Evolutionary conservation across 2,888 invertebrate genomes (phyloP).

Genomic region (Hypsopygia costalis): DNA sequence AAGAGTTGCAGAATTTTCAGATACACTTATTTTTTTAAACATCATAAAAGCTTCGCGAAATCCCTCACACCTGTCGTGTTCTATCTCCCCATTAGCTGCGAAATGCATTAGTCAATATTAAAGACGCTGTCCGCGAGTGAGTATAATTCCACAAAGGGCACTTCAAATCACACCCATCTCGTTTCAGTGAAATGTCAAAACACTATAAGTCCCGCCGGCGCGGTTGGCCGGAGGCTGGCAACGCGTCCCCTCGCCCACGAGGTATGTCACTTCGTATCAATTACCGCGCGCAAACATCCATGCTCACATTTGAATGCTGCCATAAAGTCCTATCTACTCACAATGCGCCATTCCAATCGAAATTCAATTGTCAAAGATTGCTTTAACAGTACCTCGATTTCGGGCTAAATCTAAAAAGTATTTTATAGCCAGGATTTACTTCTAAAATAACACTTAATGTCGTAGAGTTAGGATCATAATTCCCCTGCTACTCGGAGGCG

Average conservation of each 20-base stretch:
- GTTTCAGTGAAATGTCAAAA: constrained; percentile 75
- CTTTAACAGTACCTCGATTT: constrained; percentile 65
- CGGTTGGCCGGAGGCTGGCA: constrained; percentile 60
- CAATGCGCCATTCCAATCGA: constrained; percentile 59
- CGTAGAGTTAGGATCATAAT: constrained; percentile 50
- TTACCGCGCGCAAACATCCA: constrained; percentile 79
- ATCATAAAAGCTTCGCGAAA: constrained; percentile 34
- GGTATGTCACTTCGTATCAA: constrained; percentile 77
- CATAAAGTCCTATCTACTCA: constrained; percentile 65
- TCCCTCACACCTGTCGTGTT: constrained; percentile 71
- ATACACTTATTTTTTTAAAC: no score
- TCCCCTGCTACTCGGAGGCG: constrained; percentile 27
- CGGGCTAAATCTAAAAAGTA: constrained; percentile 52
- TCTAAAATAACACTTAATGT: constrained; percentile 50
- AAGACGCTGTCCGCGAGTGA: constrained; percentile 74
- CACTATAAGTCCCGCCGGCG: constrained; percentile 32
- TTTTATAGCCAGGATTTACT: constrained; percentile 33
- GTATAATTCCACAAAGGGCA: constrained; percentile 80
- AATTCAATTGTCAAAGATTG: constrained; percentile 79
- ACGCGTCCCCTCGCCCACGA: constrained; percentile 59
- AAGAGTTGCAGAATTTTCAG: no score
- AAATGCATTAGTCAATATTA: constrained; percentile 80
- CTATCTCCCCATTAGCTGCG: constrained; percentile 67
- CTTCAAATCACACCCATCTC: constrained; percentile 80
- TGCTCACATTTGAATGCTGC: constrained; percentile 32